Conservation (phyloP, 2,888 invertebrate genomes). For the Strigamia crassipes region DNA sequence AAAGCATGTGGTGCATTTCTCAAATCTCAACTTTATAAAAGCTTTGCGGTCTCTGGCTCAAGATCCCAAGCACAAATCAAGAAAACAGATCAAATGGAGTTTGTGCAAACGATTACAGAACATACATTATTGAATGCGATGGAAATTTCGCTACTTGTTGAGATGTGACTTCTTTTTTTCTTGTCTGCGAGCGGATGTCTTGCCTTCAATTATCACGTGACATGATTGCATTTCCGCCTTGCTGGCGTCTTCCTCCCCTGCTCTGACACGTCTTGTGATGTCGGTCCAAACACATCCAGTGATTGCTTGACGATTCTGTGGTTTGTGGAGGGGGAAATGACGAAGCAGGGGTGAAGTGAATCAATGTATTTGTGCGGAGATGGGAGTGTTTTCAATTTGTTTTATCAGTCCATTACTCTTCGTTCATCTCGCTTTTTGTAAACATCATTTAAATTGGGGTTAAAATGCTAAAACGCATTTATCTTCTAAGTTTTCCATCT, state of each 20-base stretch:
- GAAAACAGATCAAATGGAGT: too few species aligned
- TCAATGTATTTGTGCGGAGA: conserved; percentile 2
- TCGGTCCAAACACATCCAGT: conserved; percentile 5
- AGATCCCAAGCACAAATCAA: too few species aligned
- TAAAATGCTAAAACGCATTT: background rate
- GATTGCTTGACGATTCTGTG: conserved; percentile 25
- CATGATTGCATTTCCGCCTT: conserved; percentile 26
- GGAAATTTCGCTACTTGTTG: background rate
- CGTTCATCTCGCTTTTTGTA: background rate
- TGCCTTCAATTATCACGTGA: conserved; percentile 31
- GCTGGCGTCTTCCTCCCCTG: background rate
- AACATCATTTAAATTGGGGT: background rate
- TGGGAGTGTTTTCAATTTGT: conserved; percentile 36
- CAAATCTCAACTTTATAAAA: background rate
- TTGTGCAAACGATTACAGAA: too few species aligned
- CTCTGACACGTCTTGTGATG: conserved; percentile 4
- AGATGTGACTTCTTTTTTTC: background rate
- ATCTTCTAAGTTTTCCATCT: background rate
- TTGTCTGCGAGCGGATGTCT: conserved; percentile 1
- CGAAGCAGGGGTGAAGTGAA: conserved; percentile 28
- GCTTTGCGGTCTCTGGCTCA: too few species aligned
- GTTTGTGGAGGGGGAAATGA: background rate
- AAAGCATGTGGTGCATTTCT: background rate
- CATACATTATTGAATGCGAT: background rate
- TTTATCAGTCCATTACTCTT: conserved; percentile 6